These are phyloP conservation scores for Dryobotodes eremita DNA, from an alignment of 2,888 invertebrate species.

Conservation along the genomic window DNA sequence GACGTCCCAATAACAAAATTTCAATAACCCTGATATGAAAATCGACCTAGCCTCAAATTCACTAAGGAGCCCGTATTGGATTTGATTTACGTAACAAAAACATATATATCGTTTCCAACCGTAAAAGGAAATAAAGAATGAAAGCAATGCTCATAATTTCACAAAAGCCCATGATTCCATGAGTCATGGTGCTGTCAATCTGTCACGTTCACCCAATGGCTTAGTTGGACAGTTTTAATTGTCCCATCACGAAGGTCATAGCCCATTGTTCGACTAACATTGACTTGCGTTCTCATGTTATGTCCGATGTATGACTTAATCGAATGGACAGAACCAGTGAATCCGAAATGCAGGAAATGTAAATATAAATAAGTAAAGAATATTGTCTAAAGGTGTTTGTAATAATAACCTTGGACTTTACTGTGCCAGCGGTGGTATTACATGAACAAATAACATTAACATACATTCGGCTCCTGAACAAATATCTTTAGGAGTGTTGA, in stretches of 20 bases:
- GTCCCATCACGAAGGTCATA: constrained; percentile 58
- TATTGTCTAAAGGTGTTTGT: constrained; percentile 12
- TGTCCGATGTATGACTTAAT: constrained; percentile 55
- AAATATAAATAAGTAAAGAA: constrained; percentile 27
- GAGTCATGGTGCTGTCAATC: constrained; percentile 52
- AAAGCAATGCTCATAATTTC: constrained; percentile 41
- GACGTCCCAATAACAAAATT: background rate
- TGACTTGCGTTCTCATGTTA: constrained; percentile 60
- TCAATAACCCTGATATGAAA: background rate
- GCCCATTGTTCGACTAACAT: constrained; percentile 59
- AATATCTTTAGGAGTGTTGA: constrained; percentile 6
- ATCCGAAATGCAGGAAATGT: constrained; percentile 26
- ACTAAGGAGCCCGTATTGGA: background rate
- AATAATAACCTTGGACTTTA: constrained; percentile 13
- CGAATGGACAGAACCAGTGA: constrained; percentile 35
- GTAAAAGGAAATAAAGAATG: constrained; percentile 30
- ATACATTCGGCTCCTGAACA: constrained; percentile 12
- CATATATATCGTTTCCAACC: constrained; percentile 12
- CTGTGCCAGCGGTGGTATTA: constrained; percentile 7
- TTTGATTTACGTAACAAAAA: constrained; percentile 16
- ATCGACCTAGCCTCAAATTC: background rate
- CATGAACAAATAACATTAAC: constrained; percentile 25
- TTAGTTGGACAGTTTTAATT: constrained; percentile 64
- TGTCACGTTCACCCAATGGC: constrained; percentile 48
- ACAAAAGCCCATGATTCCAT: constrained; percentile 41